Evolutionary conservation across 2,113 vertebrate species (phyloP).

Genomic region (Oenanthe melanoleuca): DNA sequence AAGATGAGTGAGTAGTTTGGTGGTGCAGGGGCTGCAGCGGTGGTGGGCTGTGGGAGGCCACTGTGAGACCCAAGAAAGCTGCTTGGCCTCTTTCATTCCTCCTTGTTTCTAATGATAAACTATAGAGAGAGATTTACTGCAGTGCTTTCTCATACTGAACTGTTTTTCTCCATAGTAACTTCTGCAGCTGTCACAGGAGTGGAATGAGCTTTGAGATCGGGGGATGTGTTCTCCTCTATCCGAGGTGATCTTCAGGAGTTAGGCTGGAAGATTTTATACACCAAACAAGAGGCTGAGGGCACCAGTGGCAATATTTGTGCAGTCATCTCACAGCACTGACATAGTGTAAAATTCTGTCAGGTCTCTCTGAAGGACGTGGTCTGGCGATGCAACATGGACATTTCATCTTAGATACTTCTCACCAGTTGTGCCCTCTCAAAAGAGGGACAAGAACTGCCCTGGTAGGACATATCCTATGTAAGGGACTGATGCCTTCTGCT

Average conservation of each 20-base stretch:
- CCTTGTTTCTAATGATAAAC: background rate
- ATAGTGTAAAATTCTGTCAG: background rate
- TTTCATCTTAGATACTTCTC: background rate
- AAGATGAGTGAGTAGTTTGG: background rate
- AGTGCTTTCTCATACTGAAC: background rate
- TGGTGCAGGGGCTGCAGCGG: background rate
- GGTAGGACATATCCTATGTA: rapidly evolving
- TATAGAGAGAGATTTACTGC: background rate
- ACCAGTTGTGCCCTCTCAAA: background rate
- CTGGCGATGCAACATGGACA: background rate
- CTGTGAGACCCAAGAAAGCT: background rate
- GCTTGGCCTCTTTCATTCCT: background rate
- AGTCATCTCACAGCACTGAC: background rate
- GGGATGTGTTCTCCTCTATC: background rate
- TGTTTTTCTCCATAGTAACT: background rate
- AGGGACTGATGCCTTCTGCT: rapidly evolving
- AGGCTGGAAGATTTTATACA: background rate
- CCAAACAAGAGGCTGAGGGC: background rate
- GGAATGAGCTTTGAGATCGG: background rate
- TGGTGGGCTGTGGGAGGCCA: background rate
- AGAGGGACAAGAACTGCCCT: background rate
- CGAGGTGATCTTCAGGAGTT: background rate
- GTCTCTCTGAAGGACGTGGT: background rate
- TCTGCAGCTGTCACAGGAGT: background rate
- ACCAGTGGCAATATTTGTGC: background rate